Conservation (phyloP, 2,113 vertebrate species). For the Myanophis thanlyinensis region DNA sequence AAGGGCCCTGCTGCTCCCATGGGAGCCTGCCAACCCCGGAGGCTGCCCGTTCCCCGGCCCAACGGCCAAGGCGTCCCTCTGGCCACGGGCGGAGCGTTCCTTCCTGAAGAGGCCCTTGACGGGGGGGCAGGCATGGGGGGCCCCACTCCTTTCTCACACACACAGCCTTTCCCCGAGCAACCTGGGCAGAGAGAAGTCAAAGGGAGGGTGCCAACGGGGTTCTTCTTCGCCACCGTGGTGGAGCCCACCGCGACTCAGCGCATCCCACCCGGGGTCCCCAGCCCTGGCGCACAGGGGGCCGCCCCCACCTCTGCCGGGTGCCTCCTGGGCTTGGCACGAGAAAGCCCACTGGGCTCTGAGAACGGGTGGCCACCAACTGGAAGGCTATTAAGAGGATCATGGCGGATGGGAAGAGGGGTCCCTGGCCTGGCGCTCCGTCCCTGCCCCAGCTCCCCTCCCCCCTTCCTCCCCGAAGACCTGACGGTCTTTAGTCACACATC, state of each 20-base stretch:
- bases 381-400: background rate
- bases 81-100: slow-evolving; percentile 39
- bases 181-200: slow-evolving; percentile 62
- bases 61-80: slow-evolving; percentile 23
- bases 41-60: slow-evolving; percentile 35
- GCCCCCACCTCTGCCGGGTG: slow-evolving; percentile 40
- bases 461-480: slow-evolving; percentile 78
- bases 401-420: slow-evolving; percentile 68
- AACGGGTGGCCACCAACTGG: slow-evolving; percentile 27
- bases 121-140: background rate
- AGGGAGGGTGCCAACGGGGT: slow-evolving; percentile 21
- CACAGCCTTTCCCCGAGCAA: slow-evolving; percentile 47
- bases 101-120: slow-evolving; percentile 58
- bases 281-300: background rate
- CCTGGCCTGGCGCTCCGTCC: slow-evolving; percentile 70
- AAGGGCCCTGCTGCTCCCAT: slow-evolving; percentile 54
- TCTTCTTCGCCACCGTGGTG: slow-evolving; percentile 50
- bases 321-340: slow-evolving; percentile 64
- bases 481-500: slow-evolving; percentile 87
- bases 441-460: slow-evolving; percentile 61
- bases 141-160: background rate
- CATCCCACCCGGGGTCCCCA: slow-evolving; percentile 64
- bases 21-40: slow-evolving; percentile 51
- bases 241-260: slow-evolving; percentile 61
- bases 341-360: slow-evolving; percentile 45